phyloP scores from a whole-genome alignment of 1,140 invertebrate species.

The Nasonia vitripennis region DNA sequence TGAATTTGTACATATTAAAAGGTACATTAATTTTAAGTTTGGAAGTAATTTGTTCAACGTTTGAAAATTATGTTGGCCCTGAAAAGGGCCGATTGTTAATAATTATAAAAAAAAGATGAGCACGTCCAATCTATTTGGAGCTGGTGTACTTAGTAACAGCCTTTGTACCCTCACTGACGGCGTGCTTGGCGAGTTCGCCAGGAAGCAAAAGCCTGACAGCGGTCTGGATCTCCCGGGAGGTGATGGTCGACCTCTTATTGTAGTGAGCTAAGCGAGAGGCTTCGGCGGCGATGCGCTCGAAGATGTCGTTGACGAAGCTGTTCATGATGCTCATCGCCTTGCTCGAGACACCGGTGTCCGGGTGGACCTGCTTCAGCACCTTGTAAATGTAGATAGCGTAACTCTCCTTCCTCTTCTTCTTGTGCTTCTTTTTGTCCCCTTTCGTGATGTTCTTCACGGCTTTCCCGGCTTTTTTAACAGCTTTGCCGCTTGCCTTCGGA shows the following conservation, averaged over 20 bases:
- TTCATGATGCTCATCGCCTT: conserved; percentile 82
- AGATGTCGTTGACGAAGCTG: conserved; percentile 82
- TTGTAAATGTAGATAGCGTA: too few species aligned
- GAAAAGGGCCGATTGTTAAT: conserved; percentile 12
- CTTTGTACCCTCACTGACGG: conserved; percentile 78
- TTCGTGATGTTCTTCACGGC: conserved; percentile 68
- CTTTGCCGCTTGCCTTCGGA: conserved; percentile 73
- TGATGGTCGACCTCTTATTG: conserved; percentile 79
- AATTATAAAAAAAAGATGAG: background rate
- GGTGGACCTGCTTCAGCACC: conserved; percentile 82
- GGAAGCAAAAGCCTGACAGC: conserved; percentile 75
- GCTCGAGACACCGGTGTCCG: conserved; percentile 76
- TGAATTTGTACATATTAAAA: too few species aligned
- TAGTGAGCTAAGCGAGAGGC: conserved; percentile 82
- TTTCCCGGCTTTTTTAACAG: conserved; percentile 76
- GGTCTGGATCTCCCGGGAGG: conserved; percentile 71
- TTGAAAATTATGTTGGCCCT: background rate
- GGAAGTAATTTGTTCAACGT: background rate
- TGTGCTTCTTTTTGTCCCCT: conserved; percentile 75
- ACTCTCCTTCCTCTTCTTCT: conserved; percentile 77
- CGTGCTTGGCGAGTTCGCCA: conserved; percentile 78
- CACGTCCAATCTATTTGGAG: conserved; percentile 69
- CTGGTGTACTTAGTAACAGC: conserved; percentile 78
- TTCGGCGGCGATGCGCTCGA: conserved; percentile 82
- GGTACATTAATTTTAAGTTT: too few species aligned